Conservation (phyloP, 1,140 invertebrate species). For the Drosophila paulistorum region DNA sequence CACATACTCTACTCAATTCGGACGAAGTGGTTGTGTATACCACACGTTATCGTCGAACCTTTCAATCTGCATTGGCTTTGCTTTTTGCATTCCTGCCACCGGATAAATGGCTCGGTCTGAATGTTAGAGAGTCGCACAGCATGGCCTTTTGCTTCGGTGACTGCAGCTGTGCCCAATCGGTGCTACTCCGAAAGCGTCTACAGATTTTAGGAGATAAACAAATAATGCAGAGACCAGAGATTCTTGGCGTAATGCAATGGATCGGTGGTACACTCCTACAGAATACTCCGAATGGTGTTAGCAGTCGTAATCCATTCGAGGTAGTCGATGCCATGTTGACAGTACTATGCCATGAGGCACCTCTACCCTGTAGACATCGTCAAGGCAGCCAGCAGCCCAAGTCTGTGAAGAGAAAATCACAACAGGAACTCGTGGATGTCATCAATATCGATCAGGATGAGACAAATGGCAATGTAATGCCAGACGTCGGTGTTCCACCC, state of each 20-base stretch:
- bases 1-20: conserved; percentile 75
- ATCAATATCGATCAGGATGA: conserved; percentile 83
- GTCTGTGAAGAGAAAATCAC: conserved; percentile 52
- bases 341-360: conserved; percentile 92
- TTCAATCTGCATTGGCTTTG: conserved; percentile 93
- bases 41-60: conserved; percentile 93
- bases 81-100: conserved; percentile 89
- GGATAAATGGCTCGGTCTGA: conserved; percentile 79
- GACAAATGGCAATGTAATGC: conserved; percentile 20
- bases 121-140: conserved; percentile 88
- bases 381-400: conserved; percentile 47
- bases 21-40: conserved; percentile 90
- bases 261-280: conserved; percentile 87
- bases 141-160: conserved; percentile 93
- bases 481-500: conserved; percentile 23
- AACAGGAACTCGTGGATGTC: conserved; percentile 71
- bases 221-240: conserved; percentile 85
- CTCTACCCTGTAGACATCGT: conserved; percentile 87
- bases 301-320: conserved; percentile 86
- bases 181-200: conserved; percentile 77
- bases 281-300: conserved; percentile 85
- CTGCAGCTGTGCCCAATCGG: conserved; percentile 90
- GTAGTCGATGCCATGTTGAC: conserved; percentile 92
- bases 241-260: conserved; percentile 84
- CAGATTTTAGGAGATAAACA: conserved; percentile 48